These are phyloP conservation scores for Amphiprion percula DNA, from an alignment of 2,113 vertebrate species.

Conservation along the genomic window DNA sequence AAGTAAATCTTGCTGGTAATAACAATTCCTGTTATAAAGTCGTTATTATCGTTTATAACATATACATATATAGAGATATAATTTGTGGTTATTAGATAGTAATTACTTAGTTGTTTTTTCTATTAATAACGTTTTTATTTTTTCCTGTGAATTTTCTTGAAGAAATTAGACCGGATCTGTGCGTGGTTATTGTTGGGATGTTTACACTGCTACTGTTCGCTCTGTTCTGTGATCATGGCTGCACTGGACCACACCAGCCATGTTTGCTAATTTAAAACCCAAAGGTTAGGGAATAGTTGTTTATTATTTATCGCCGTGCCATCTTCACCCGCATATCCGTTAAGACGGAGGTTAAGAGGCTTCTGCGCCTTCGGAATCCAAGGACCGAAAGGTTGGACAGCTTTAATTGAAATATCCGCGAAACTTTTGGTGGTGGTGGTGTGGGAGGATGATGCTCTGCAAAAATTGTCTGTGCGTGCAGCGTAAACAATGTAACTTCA, in stretches of 20 bases:
- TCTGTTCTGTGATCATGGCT: conserved; percentile 86
- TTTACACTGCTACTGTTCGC: conserved; percentile 54
- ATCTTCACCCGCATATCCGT: conserved; percentile 60
- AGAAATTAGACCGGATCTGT: conserved; percentile 70
- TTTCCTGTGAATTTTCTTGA: neutral
- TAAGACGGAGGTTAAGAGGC: conserved; percentile 62
- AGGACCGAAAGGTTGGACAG: conserved; percentile 78
- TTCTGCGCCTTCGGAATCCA: conserved; percentile 57
- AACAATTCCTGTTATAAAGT: too few species aligned
- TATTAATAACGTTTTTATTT: neutral
- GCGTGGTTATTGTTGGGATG: conserved; percentile 4
- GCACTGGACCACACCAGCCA: conserved; percentile 85
- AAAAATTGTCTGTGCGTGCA: conserved; percentile 66
- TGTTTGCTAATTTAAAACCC: conserved; percentile 88
- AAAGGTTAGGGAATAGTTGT: conserved; percentile 83
- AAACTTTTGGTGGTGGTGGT: conserved; percentile 80
- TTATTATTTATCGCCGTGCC: conserved; percentile 81
- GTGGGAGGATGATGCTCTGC: conserved; percentile 80
- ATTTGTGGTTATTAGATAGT: neutral
- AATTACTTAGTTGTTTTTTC: neutral
- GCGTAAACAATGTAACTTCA: conserved; percentile 85
- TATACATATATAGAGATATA: too few species aligned
- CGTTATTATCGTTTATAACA: too few species aligned
- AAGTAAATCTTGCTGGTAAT: too few species aligned
- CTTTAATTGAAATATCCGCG: conserved; percentile 65